A percentile compares a stretch with the other conserved stretches of the same genome.
These are phyloP conservation scores for Hyperoplus lanceolatus DNA, from an alignment of 2,797 vertebrate genomes.

Conservation along the genomic window DNA sequence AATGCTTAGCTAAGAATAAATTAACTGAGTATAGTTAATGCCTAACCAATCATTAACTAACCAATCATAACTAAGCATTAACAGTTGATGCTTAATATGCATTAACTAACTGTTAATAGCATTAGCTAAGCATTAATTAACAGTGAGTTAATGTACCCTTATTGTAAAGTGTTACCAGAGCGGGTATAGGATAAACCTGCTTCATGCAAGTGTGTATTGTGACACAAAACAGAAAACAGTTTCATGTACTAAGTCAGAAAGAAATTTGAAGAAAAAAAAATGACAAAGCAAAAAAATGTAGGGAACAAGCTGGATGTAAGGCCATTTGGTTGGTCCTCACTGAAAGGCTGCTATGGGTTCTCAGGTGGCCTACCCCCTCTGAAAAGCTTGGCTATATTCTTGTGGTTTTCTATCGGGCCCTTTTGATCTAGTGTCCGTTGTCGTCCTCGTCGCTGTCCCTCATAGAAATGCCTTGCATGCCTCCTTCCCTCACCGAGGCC, in stretches of 20 bases:
- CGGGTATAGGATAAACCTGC: background rate
- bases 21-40: no score
- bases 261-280: constrained; percentile 39
- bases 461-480: constrained; percentile 98
- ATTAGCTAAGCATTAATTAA: no score
- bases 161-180: background rate
- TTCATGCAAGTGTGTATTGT: constrained; percentile 15
- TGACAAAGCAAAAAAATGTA: constrained; percentile 30
- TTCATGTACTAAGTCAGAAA: constrained; percentile 24
- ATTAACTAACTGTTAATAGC: no score
- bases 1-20: no score
- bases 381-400: constrained; percentile 30
- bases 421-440: constrained; percentile 86
- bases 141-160: no score
- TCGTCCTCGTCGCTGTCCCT: constrained; percentile 97
- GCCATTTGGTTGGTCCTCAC: constrained; percentile 33
- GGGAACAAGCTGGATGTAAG: constrained; percentile 12
- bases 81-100: no score
- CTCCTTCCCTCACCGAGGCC: constrained; percentile 94
- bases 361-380: constrained; percentile 31
- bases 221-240: constrained; percentile 7
- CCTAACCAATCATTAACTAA: no score
- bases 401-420: background rate
- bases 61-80: no score
- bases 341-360: constrained; percentile 47